Percentiles rank a stretch among this genome's conserved stretches.
phyloP scores from a whole-genome alignment of 2,888 invertebrate species.

The Aleiodes testaceus region DNA sequence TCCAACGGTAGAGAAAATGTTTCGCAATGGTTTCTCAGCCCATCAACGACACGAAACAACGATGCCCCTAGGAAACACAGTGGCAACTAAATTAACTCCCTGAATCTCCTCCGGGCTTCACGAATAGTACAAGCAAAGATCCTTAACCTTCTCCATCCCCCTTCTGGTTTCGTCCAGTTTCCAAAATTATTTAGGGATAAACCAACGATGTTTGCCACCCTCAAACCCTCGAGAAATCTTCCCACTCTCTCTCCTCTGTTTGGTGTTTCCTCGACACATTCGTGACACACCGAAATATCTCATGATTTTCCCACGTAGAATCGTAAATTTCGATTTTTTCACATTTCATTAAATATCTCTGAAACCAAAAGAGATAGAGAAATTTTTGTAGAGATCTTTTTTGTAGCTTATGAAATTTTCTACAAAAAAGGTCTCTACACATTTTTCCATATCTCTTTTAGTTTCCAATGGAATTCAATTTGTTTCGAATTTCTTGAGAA shows the following conservation, averaged over 20 bases:
- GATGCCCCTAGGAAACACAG: conserved; percentile 40
- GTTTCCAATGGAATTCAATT: no score
- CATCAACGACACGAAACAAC: conserved; percentile 39
- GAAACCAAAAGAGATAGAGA: no score
- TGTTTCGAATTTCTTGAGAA: no score
- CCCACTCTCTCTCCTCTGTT: conserved; percentile 2
- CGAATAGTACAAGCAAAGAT: conserved; percentile 21
- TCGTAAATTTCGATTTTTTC: background rate
- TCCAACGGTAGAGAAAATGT: conserved; percentile 11
- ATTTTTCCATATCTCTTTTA: no score
- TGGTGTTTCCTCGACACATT: conserved; percentile 30
- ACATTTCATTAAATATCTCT: no score
- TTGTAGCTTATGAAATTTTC: no score
- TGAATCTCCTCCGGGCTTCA: conserved; percentile 31
- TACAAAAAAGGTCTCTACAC: no score
- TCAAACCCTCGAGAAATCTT: conserved; percentile 13
- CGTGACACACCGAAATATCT: conserved; percentile 24
- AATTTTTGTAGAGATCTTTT: background rate
- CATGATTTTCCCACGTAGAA: conserved; percentile 1
- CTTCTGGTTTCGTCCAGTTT: conserved; percentile 43
- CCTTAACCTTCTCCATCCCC: conserved; percentile 33
- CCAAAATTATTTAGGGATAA: conserved; percentile 51
- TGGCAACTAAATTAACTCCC: conserved; percentile 39
- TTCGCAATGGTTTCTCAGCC: conserved; percentile 30
- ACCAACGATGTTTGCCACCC: conserved; percentile 45